Percentiles rank a stretch among this genome's conserved stretches.
Evolutionary conservation across 2,888 invertebrate genomes (phyloP).

Genomic region (Caenorhabditis virilis): DNA sequence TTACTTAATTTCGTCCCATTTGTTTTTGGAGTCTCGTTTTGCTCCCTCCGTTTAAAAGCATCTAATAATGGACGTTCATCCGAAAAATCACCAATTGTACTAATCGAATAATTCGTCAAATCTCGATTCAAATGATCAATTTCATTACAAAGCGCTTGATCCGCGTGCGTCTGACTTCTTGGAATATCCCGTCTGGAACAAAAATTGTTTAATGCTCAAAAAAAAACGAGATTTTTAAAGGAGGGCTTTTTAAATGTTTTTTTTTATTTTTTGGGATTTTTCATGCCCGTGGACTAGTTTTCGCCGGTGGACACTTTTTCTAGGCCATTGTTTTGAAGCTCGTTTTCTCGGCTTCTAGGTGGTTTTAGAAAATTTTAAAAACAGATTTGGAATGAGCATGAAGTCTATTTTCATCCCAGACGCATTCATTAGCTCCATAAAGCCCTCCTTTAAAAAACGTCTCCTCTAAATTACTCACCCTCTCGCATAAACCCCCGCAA

Average conservation of each 20-base stretch:
- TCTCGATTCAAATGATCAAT: slow-evolving; percentile 47
- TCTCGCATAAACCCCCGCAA: slow-evolving; percentile 39
- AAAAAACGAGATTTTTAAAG: background rate
- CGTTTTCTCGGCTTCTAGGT: too few relatives aligned
- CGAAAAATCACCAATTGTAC: slow-evolving; percentile 43
- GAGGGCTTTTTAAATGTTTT: background rate
- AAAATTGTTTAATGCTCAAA: background rate
- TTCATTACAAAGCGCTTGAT: slow-evolving; percentile 30
- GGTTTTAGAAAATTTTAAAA: too few relatives aligned
- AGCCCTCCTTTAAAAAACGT: too few relatives aligned
- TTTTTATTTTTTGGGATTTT: too few relatives aligned
- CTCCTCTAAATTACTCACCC: too few relatives aligned
- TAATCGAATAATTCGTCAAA: slow-evolving; percentile 49
- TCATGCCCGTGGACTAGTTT: too few relatives aligned
- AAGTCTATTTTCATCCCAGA: too few relatives aligned
- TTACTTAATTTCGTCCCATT: background rate
- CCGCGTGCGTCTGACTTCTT: slow-evolving; percentile 13
- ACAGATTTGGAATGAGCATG: too few relatives aligned
- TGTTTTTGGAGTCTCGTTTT: background rate
- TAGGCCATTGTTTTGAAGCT: too few relatives aligned
- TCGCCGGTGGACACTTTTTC: too few relatives aligned
- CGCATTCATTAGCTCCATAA: too few relatives aligned
- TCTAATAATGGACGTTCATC: slow-evolving; percentile 47
- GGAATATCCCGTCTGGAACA: slow-evolving; percentile 26
- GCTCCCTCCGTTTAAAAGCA: slow-evolving; percentile 18